Base-by-base conservation (phyloP, 1,140 invertebrate species). In the Panulirus ornatus region DNA sequence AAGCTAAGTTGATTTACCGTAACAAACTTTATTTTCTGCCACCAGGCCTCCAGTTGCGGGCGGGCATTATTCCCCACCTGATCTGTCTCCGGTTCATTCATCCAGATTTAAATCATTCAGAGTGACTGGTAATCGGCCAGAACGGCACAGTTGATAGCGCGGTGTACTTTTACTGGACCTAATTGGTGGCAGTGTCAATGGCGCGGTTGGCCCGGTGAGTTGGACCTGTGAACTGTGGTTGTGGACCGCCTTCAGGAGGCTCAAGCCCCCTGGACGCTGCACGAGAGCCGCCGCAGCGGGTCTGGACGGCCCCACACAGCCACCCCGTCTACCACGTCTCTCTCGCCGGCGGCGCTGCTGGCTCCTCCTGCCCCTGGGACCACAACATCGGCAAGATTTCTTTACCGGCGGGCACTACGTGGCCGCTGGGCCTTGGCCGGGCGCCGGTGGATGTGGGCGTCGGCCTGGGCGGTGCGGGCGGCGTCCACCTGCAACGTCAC, bases 21-120 rank as follows among this genome's bases (percentile, higher is more conserved):
- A 90, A 91, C 90, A 91, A 92, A 90, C 90, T 92, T 91, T 91
- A 86, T 92, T 92, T 91, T 91, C 90, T 90, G 88, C 85, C 63
- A 91, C 78, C 63, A 54, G 73, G 73, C 84, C 71, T 86, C 84
- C 71, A 86, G 84, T 86, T 78, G 84, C 73, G 83, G 83, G 82
- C 63, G 40, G 70, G 83, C 83, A 71, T 70, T 84, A 66, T 66
- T 78, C 44, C 75, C 75, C 75, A 44, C 75, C 75, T 78, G 75
- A 78, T 82, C 79, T 38, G 79, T 82, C 79, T 54, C 30, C 54
- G 38, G 40, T 34, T 78, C 85, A 79, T 87, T 87, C 73, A 83
- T 34, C 81, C 81, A 83, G 81, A 76, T 79, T 87, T 87, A 66
- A 87, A 87, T 79, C 85, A 66, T 78, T 78, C 73, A 42, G 34